A percentile compares a stretch with the other conserved stretches of the same genome.
Evolutionary conservation across 2,797 vertebrate genomes (phyloP).

Genomic region (Myripristis murdjan): DNA sequence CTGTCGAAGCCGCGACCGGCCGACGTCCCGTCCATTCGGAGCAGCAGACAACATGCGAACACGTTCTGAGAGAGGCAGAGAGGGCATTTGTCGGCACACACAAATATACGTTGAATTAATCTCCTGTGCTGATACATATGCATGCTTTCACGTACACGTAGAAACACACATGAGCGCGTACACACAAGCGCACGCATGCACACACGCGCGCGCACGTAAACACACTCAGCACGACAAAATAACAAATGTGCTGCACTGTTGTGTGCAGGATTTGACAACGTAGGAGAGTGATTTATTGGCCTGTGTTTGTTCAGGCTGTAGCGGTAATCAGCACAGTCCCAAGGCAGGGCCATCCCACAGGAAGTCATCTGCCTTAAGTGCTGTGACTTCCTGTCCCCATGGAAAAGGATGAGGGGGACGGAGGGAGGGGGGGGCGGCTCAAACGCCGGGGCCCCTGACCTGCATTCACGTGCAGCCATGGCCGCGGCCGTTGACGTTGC

Average conservation of each 20-base stretch:
- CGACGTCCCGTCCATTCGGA: slow-evolving; percentile 28
- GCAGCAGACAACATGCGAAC: slow-evolving; percentile 21
- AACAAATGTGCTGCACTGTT: slow-evolving; percentile 80
- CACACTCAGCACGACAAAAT: slow-evolving; percentile 66
- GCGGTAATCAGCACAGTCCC: slow-evolving; percentile 82
- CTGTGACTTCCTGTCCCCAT: slow-evolving; percentile 75
- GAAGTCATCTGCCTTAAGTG: slow-evolving; percentile 70
- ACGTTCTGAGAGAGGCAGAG: slow-evolving; percentile 4
- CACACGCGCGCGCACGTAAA: slow-evolving; percentile 54
- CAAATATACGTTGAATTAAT: slow-evolving; percentile 23
- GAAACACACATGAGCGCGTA: slow-evolving; percentile 29
- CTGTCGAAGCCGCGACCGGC: slow-evolving; percentile 37
- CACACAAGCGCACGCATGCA: no score
- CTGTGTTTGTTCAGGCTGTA: slow-evolving; percentile 74
- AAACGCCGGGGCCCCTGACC: slow-evolving; percentile 54
- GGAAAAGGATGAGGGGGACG: slow-evolving; percentile 26
- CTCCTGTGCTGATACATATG: slow-evolving; percentile 57
- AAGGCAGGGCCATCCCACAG: slow-evolving; percentile 75
- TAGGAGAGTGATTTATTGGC: slow-evolving; percentile 82
- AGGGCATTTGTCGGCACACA: not conserved
- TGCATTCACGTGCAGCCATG: slow-evolving; percentile 49
- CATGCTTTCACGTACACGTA: slow-evolving; percentile 40
- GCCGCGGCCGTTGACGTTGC: not conserved
- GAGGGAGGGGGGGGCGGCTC: slow-evolving; percentile 2
- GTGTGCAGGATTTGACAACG: slow-evolving; percentile 78